phyloP scores from a whole-genome alignment of 2,888 invertebrate genomes.

The Xestia xanthographa region DNA sequence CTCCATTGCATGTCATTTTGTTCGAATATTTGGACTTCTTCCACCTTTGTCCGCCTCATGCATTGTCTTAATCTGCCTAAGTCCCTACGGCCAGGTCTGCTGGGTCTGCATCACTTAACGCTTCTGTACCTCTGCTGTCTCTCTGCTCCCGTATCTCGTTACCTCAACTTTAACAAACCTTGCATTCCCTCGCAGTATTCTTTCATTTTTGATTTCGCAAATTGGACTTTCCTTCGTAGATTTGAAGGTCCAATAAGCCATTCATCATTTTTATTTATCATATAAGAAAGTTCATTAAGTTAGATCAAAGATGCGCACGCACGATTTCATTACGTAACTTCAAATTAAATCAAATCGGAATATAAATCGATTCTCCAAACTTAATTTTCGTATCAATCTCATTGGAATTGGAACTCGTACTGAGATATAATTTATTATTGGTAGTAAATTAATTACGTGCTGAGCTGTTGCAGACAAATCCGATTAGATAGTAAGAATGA shows the following conservation, averaged over 20 bases:
- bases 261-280: background rate
- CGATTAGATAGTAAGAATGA: slow-evolving; percentile 21
- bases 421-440: slow-evolving; percentile 37
- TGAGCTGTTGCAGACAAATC: slow-evolving; percentile 25
- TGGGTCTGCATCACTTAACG: background rate
- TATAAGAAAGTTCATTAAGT: slow-evolving; percentile 34
- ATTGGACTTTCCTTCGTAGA: background rate
- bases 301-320: slow-evolving; percentile 27
- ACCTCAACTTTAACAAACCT: background rate
- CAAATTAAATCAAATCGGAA: slow-evolving; percentile 28
- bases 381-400: slow-evolving; percentile 19
- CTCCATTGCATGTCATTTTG: background rate
- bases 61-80: background rate
- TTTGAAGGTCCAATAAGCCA: background rate
- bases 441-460: slow-evolving; percentile 25
- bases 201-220: background rate
- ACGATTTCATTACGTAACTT: slow-evolving; percentile 35
- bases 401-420: slow-evolving; percentile 21
- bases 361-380: slow-evolving; percentile 31
- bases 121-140: too few species aligned
- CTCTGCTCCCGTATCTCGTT: background rate
- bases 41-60: background rate
- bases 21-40: background rate
- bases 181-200: background rate
- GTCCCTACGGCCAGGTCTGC: background rate